These are phyloP conservation scores for Schrankia costaestrigalis DNA, from an alignment of 2,888 invertebrate species.

Conservation along the genomic window DNA sequence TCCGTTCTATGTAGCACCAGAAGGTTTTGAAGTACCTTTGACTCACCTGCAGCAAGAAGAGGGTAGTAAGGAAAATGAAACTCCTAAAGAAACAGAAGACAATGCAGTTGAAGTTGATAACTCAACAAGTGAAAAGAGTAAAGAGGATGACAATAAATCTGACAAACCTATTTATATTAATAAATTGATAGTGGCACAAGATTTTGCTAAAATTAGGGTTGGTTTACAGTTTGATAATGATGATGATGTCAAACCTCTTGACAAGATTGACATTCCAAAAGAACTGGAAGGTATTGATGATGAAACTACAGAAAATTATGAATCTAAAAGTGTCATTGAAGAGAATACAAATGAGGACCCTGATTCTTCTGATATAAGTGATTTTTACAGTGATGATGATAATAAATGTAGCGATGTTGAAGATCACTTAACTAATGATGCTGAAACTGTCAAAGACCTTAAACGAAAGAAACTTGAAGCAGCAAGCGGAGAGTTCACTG, in stretches of 20 bases:
- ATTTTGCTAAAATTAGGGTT: constrained; percentile 90
- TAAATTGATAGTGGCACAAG: constrained; percentile 84
- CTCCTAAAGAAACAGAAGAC: constrained; percentile 35
- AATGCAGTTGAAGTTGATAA: constrained; percentile 46
- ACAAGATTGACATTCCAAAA: constrained; percentile 67
- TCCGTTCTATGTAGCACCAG: constrained; percentile 95
- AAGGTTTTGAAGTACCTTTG: constrained; percentile 87
- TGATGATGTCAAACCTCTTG: constrained; percentile 82
- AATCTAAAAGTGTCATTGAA: constrained; percentile 24
- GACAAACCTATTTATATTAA: constrained; percentile 62
- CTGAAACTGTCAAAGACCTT: constrained; percentile 70
- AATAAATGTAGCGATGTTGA: constrained; percentile 77
- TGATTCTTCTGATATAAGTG: constrained; percentile 83
- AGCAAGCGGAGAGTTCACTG: constrained; percentile 77
- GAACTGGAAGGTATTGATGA: constrained; percentile 71
- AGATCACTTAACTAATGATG: constrained; percentile 69
- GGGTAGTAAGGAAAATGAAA: constrained; percentile 32
- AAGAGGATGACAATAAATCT: constrained; percentile 34
- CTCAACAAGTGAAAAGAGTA: constrained; percentile 35
- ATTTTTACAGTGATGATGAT: constrained; percentile 85
- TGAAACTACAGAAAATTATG: constrained; percentile 49
- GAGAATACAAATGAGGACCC: constrained; percentile 51
- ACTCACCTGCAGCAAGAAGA: constrained; percentile 57
- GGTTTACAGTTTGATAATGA: constrained; percentile 84
- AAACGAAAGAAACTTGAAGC: constrained; percentile 70